Base-by-base conservation (phyloP, 1,140 invertebrate species). In the Harpegnathos saltator region DNA sequence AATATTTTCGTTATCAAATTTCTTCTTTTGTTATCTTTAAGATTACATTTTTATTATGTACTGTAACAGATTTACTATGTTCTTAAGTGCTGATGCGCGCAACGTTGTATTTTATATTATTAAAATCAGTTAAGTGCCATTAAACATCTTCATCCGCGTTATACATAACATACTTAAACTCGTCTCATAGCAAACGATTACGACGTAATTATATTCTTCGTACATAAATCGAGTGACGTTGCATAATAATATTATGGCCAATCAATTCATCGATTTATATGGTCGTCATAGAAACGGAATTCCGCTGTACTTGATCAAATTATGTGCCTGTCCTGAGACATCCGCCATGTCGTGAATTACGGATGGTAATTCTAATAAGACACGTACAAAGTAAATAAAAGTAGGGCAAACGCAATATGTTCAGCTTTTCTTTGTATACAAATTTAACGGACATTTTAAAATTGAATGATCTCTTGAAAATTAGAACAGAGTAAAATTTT, bases 301-400 rank as follows among this genome's bases (percentile, higher is more conserved):
- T 80, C 65, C 65, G 33, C 33, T 78, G 63, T 58, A 80, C n/a
- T 58, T 80, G 54, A 80, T 71, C 65, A 24, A 80, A 80, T 80
- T 71, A 80, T 71, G 52, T 58, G 22, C 7, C 75, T 80, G 52
- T 80, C 33, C 48, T 24, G 75, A 80, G 65, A 80, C 75, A 71
- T 69, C 38, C 65, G 22, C 33, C 14, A 69, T 78, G 33, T 78
- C 66, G 48, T 58, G 52, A 78, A 80, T 80, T 71, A 80, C 33
- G 33, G 48, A 85, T 82, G 77, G 65, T 85, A 58, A 83, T 72
- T 72, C 5, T 29, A 22, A 84, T 84, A 84, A 84, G 74, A 65
- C 19, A 2, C 22, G 11, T 29, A 19, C 14, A 50, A n/a, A n/a
- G n/a, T n/a, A n/a, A 74, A 72, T 56, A 19, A 86, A 86, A 81